A percentile compares a stretch with the other conserved stretches of the same genome.
phyloP scores from a whole-genome alignment of 1,140 invertebrate species.

The Liolophura sinensis region DNA sequence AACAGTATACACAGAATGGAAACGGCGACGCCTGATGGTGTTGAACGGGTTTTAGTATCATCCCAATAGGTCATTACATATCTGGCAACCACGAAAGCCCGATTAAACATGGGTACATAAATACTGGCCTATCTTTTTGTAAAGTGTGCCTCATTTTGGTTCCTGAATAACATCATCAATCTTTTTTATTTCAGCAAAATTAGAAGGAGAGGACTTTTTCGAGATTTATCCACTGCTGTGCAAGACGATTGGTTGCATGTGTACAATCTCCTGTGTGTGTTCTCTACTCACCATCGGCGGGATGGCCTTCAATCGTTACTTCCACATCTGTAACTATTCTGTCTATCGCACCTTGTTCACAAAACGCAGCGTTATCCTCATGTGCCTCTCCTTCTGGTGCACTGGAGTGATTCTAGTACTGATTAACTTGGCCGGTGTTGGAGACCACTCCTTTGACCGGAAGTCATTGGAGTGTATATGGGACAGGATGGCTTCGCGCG shows the following conservation, averaged over 20 bases:
- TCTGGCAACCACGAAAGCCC: too few relatives aligned
- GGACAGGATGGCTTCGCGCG: conserved; percentile 42
- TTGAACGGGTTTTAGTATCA: too few relatives aligned
- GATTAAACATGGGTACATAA: too few relatives aligned
- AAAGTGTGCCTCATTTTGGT: too few relatives aligned
- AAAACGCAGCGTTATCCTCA: conserved; percentile 22
- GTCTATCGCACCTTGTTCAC: conserved; percentile 39
- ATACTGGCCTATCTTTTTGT: too few relatives aligned
- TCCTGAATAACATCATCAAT: too few relatives aligned
- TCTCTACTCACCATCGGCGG: conserved; percentile 40
- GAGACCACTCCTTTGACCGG: conserved; percentile 40
- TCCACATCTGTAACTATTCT: conserved; percentile 40
- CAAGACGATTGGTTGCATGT: conserved; percentile 34
- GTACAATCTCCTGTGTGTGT: conserved; percentile 37
- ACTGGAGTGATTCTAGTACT: conserved; percentile 29
- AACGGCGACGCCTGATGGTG: too few relatives aligned
- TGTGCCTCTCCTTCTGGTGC: conserved; percentile 28
- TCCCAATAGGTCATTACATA: too few relatives aligned
- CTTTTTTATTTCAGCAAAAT: conserved; percentile 25
- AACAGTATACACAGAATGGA: too few relatives aligned
- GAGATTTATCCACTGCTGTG: conserved; percentile 34
- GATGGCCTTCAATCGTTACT: conserved; percentile 42
- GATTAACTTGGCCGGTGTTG: conserved; percentile 34
- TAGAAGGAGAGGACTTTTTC: conserved; percentile 41
- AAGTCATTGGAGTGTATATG: conserved; percentile 45